A percentile compares a stretch with the other conserved stretches of the same genome.
phyloP scores from a whole-genome alignment of 2,797 vertebrate genomes.

The Delichon dasypus region DNA sequence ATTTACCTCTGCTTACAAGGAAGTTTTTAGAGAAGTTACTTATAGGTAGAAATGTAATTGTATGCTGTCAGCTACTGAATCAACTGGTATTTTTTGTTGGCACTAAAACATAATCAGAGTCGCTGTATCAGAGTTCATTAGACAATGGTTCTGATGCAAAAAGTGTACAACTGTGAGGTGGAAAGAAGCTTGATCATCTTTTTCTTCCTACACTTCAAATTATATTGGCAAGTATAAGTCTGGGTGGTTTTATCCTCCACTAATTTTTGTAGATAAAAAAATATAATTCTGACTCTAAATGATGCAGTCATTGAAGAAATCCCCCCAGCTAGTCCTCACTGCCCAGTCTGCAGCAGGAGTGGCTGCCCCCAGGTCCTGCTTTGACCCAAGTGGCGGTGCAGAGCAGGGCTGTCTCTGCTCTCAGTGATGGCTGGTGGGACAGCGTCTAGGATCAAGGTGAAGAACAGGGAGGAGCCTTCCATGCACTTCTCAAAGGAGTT shows the following conservation, averaged over 20 bases:
- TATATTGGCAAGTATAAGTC: not conserved
- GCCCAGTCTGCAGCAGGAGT: too few relatives aligned
- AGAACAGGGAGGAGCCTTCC: too few relatives aligned
- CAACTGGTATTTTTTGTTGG: not conserved
- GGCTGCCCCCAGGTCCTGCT: too few relatives aligned
- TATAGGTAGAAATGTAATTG: not conserved
- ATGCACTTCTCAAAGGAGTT: too few relatives aligned
- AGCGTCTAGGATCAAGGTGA: too few relatives aligned
- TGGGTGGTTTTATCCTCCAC: not conserved
- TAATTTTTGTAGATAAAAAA: not conserved
- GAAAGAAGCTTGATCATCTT: not conserved
- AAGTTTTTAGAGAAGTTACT: not conserved
- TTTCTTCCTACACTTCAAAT: not conserved
- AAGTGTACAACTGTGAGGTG: not conserved
- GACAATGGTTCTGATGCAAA: not conserved
- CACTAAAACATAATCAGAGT: not conserved
- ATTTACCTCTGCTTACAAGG: not conserved
- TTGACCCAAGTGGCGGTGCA: too few relatives aligned
- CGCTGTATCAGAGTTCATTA: not conserved
- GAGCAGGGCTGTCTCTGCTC: too few relatives aligned
- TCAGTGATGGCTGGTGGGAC: too few relatives aligned
- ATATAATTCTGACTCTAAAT: not conserved
- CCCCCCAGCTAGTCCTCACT: too few relatives aligned
- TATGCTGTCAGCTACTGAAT: not conserved
- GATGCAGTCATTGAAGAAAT: too few relatives aligned